These are phyloP conservation scores for Semnornis frantzii DNA, from an alignment of 2,113 vertebrate species.

Conservation along the genomic window DNA sequence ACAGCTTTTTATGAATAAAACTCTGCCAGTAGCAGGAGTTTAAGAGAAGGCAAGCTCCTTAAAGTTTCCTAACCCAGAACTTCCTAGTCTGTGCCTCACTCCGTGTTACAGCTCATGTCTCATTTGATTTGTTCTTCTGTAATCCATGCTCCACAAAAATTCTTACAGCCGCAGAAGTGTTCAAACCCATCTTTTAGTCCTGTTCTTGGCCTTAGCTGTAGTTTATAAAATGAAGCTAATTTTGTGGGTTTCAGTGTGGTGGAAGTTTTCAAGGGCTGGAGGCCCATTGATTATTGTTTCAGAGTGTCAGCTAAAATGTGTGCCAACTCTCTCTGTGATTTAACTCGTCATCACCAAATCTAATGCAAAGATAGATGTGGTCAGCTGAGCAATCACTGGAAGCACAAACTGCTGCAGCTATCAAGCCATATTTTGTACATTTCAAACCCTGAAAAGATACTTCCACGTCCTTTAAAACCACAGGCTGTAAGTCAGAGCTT, in stretches of 20 bases:
- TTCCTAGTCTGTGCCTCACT: not conserved
- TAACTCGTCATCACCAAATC: not conserved
- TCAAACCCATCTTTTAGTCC: not conserved
- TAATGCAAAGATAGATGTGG: not conserved
- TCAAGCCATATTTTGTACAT: not conserved
- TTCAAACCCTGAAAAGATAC: not conserved
- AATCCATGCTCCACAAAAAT: not conserved
- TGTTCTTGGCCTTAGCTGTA: not conserved
- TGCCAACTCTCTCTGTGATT: not conserved
- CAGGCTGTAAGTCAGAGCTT: not conserved
- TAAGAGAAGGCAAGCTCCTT: not conserved
- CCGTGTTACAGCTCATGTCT: not conserved
- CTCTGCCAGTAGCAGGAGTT: not conserved
- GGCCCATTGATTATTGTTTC: not conserved
- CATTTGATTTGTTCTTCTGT: not conserved
- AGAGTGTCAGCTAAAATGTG: not conserved
- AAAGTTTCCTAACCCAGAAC: rapidly evolving
- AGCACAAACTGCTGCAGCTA: not conserved
- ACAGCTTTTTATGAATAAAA: not conserved
- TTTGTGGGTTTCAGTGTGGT: not conserved
- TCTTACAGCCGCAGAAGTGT: not conserved
- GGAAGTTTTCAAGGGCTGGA: not conserved
- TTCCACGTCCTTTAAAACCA: not conserved
- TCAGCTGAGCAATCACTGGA: not conserved
- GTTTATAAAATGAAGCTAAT: not conserved